phyloP scores from a whole-genome alignment of 1,140 invertebrate species.

The Tigriopus japonicus region DNA sequence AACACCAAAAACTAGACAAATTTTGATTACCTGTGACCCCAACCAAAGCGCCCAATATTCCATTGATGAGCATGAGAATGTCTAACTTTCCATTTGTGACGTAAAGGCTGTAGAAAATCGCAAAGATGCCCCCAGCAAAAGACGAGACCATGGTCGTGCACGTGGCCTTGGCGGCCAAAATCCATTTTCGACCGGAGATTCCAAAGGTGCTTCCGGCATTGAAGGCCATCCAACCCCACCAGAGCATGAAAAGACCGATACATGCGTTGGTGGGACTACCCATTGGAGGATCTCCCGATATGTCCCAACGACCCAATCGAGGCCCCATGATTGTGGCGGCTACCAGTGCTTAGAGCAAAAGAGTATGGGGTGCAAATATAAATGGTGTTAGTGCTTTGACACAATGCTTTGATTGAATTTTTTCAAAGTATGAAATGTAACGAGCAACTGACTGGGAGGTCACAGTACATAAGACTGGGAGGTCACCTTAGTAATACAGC shows the following conservation, averaged over 20 bases:
- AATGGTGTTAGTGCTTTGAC: too few species aligned
- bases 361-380: too few species aligned
- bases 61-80: conserved; percentile 69
- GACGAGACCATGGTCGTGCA: conserved; percentile 73
- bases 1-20: too few species aligned
- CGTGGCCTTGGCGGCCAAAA: conserved; percentile 67
- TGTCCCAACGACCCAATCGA: conserved; percentile 59
- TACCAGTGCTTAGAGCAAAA: conserved; percentile 65
- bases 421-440: too few species aligned
- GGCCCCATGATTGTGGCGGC: conserved; percentile 76
- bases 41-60: conserved; percentile 64
- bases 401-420: too few species aligned
- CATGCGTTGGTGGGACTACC: conserved; percentile 76
- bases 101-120: conserved; percentile 43
- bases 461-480: too few species aligned
- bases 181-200: conserved; percentile 51
- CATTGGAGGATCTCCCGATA: conserved; percentile 44
- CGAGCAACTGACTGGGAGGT: too few species aligned
- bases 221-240: conserved; percentile 88
- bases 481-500: too few species aligned
- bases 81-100: conserved; percentile 51
- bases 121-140: conserved; percentile 62
- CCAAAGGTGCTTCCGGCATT: conserved; percentile 48
- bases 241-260: conserved; percentile 76
- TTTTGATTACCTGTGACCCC: conserved; percentile 48